These are phyloP conservation scores for Gonioctena quinquepunctata DNA, from an alignment of 1,140 invertebrate genomes.

Conservation along the genomic window DNA sequence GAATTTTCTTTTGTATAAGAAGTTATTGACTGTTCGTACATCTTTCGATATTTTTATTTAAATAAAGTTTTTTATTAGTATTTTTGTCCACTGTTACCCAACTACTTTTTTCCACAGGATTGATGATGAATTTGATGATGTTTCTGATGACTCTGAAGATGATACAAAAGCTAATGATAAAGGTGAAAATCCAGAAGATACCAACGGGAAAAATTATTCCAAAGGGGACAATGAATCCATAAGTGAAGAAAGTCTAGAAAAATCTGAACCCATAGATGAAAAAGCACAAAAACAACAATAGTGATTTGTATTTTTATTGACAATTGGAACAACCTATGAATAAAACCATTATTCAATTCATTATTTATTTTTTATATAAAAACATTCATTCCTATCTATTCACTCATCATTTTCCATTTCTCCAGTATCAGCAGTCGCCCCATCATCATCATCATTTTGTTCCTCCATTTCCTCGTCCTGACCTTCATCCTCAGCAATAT, in stretches of 20 bases:
- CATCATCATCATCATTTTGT: constrained; percentile 30
- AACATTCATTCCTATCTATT: background rate
- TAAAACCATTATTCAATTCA: no score
- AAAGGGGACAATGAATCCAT: no score
- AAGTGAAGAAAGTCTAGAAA: no score
- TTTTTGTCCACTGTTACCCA: background rate
- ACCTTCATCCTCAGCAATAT: constrained; percentile 5
- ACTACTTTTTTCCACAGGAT: background rate
- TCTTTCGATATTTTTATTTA: no score
- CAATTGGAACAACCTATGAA: no score
- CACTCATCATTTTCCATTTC: constrained; percentile 43
- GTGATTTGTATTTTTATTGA: no score
- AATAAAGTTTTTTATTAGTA: no score
- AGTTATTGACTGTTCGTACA: no score
- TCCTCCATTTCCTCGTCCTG: constrained; percentile 26
- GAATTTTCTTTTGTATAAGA: no score
- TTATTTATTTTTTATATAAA: no score
- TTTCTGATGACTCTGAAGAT: background rate
- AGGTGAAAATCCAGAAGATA: background rate
- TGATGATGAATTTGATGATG: background rate
- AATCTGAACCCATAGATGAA: no score
- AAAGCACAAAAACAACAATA: no score
- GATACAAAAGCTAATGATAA: background rate
- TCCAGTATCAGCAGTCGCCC: constrained; percentile 30
- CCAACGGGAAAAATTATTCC: background rate